Evolutionary conservation across 2,888 invertebrate species (phyloP), one percentile per base, ranked within the genome.

Genomic region (Halictus ligatus): DNA sequence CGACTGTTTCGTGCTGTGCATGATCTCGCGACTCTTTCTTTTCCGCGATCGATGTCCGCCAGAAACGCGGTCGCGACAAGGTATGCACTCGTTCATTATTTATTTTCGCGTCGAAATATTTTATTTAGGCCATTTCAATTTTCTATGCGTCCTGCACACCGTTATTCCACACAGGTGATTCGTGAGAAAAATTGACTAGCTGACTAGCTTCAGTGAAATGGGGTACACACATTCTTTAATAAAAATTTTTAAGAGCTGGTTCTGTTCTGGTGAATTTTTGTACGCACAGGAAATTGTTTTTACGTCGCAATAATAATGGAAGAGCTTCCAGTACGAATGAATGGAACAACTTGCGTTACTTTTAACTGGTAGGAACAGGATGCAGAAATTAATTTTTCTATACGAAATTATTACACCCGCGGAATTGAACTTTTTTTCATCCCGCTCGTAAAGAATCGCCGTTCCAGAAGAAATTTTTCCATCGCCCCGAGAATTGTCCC

Each of bases 1-100:
- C 81, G 77, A 50, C 77, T 48, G 43, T 77, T 89, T 85, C 89
- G 86, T 88, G 89, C 82, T 50, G 78, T 77, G 86, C 87, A 87
- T 86, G 84, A 88, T 90, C 83, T 84, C 77, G 21, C 69, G 71
- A 48, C 46, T 74, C 80, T 76, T 77, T 71, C 58, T 73, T 75
- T 76, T 54, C 64, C 58, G 78, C 54, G 81, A 81, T 81, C 48
- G n/a, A 72, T 40, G 46, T 0, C 15, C 15, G 7, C n/a, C 21
- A 15, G 29, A 50, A 58, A 25, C 54, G 25, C 18, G 48, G 48
- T 74, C 50, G 21, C 69, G 18, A 10, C 13, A 4, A 18, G 7
- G 21, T 35, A 54, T 21, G 8, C 54, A 7, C 21, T 54, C 21
- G 54, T 54, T 8, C 18, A 54, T 21, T 21, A 21, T 21, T 21